A percentile compares a stretch with the other conserved stretches of the same genome.
Conservation (phyloP, 2,797 vertebrate species). For the Muscicapa comitata region DNA sequence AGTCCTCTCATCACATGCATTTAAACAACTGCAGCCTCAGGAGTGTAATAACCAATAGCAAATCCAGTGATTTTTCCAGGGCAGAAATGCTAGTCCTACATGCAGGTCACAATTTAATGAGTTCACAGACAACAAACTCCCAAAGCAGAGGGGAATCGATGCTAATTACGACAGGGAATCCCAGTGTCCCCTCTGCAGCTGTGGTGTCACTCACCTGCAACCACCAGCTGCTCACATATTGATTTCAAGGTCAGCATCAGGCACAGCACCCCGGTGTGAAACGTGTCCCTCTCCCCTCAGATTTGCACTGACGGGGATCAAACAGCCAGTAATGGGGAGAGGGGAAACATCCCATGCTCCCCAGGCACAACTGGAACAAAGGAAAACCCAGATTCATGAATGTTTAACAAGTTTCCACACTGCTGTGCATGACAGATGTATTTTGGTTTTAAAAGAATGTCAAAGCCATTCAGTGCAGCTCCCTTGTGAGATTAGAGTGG, state of each 20-base stretch:
- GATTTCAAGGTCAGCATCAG: not conserved
- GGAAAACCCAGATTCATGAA: not conserved
- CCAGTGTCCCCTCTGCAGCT: not conserved
- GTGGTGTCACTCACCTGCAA: not conserved
- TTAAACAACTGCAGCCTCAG: constrained; percentile 33
- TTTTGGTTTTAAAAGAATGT: not conserved
- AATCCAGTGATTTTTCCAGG: not conserved
- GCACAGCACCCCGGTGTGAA: not conserved
- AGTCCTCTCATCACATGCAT: constrained; percentile 21
- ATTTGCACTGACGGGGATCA: not conserved
- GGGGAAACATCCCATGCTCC: not conserved
- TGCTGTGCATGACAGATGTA: not conserved
- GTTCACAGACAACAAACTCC: not conserved
- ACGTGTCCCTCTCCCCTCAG: not conserved
- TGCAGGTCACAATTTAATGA: constrained; percentile 34
- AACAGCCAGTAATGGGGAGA: not conserved
- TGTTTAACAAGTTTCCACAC: constrained; percentile 9
- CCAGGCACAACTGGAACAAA: not conserved
- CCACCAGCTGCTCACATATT: not conserved
- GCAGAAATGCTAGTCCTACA: not conserved
- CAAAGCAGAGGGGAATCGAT: not conserved
- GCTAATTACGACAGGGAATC: not conserved
- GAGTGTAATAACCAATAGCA: not conserved
- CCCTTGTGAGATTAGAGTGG: not conserved
- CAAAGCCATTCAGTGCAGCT: not conserved